These are phyloP conservation scores for Drosophila sturtevanti DNA, from an alignment of 1,140 invertebrate species.

Conservation along the genomic window DNA sequence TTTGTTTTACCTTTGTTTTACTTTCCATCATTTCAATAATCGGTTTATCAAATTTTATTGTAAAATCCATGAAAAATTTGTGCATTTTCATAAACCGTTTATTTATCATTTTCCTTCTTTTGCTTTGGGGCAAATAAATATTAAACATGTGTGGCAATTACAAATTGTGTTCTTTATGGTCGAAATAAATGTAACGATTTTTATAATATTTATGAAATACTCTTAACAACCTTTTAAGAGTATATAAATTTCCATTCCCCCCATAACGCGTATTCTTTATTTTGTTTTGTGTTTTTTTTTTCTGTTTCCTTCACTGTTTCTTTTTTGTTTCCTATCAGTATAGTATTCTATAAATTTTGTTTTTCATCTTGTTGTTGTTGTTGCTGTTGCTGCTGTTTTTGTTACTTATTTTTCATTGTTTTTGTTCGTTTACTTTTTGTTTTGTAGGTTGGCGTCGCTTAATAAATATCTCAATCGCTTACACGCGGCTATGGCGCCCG, in stretches of 20 bases:
- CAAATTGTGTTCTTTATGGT: neutral
- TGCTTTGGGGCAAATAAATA: no score
- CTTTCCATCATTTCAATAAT: no score
- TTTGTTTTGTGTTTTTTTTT: constrained; percentile 19
- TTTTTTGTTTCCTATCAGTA: no score
- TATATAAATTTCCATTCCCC: constrained; percentile 10
- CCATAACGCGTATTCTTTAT: constrained; percentile 3
- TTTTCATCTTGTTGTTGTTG: neutral
- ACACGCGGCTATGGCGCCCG: constrained; percentile 55
- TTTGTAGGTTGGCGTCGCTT: constrained; percentile 29
- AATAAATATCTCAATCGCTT: constrained; percentile 70
- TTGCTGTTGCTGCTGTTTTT: neutral
- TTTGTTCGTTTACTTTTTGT: constrained; percentile 15
- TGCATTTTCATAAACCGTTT: no score
- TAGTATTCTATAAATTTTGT: constrained; percentile 12
- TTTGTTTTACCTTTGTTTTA: no score
- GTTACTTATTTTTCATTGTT: neutral
- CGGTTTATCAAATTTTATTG: no score
- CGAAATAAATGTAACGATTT: constrained; percentile 17
- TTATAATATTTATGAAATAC: neutral
- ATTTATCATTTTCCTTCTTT: no score
- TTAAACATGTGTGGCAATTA: neutral
- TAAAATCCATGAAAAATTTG: no score
- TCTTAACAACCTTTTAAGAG: constrained; percentile 2
- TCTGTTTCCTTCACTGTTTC: no score